Evolutionary conservation across 2,113 vertebrate genomes (phyloP).

Genomic region (Cyprinodon brontotheroides): DNA sequence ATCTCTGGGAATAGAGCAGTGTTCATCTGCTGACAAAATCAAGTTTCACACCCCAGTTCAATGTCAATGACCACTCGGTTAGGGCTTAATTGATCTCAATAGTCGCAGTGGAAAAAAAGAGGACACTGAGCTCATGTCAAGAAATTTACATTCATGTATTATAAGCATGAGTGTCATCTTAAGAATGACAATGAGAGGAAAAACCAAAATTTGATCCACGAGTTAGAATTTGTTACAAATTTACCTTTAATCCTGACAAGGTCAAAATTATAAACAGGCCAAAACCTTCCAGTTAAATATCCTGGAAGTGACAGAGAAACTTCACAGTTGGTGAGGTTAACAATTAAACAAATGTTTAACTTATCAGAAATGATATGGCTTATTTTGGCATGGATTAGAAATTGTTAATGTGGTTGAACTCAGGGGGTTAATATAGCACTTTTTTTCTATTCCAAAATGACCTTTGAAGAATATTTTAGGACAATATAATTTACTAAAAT

Average conservation of each 20-base stretch:
- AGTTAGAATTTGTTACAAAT: not conserved
- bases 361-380: not conserved
- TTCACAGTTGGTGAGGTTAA: not conserved
- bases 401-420: not conserved
- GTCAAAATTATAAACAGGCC: not conserved
- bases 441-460: not conserved
- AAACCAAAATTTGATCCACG: not conserved
- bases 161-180: not conserved
- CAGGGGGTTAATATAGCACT: too few species aligned
- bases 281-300: not conserved
- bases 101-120: conserved; percentile 30
- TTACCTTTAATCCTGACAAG: not conserved
- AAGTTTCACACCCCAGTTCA: conserved; percentile 37
- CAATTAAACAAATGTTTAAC: not conserved
- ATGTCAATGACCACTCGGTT: conserved; percentile 27
- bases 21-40: conserved; percentile 54
- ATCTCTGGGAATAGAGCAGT: conserved; percentile 19
- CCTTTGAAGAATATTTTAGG: not conserved
- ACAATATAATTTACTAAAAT: not conserved
- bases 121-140: conserved; percentile 17
- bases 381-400: not conserved
- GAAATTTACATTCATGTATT: not conserved
- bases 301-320: not conserved
- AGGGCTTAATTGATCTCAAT: conserved; percentile 29
- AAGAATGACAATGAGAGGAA: not conserved